A percentile compares a stretch with the other conserved stretches of the same genome.
Conservation (phyloP, 1,140 invertebrate genomes). For the Zaprionus ornatus region DNA sequence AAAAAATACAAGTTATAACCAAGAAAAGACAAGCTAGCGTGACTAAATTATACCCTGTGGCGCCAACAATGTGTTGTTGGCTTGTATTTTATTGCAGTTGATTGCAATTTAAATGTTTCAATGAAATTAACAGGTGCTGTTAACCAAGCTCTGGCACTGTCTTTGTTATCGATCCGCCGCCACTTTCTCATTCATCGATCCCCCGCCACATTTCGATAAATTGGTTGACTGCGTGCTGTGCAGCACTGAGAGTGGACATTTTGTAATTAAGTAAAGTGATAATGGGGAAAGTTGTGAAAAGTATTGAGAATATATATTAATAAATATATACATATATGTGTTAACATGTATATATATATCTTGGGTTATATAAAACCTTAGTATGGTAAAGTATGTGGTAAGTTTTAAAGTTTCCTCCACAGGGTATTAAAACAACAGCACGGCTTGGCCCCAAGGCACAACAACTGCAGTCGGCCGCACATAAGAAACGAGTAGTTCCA, state of each 20-base stretch:
- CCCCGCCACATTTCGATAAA: not conserved
- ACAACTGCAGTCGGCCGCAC: conserved; percentile 64
- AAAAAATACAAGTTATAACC: conserved; percentile 26
- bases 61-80: not conserved
- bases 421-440: conserved; percentile 57
- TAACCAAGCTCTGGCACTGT: not conserved
- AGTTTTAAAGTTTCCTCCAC: not conserved
- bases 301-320: not conserved
- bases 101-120: not conserved
- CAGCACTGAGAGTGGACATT: not conserved
- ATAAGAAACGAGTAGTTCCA: conserved; percentile 11
- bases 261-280: not conserved
- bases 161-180: not conserved
- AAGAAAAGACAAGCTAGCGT: not conserved
- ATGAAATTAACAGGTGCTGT: not conserved
- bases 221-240: not conserved
- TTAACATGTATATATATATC: not conserved
- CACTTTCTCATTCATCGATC: too few species aligned
- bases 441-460: conserved; percentile 69
- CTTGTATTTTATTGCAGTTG: not conserved
- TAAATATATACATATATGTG: not conserved
- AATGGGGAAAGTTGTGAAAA: not conserved
- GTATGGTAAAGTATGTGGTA: not conserved
- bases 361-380: not conserved
- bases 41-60: not conserved